phyloP scores from a whole-genome alignment of 2,113 vertebrate genomes.

The Catharus bicknelli region DNA sequence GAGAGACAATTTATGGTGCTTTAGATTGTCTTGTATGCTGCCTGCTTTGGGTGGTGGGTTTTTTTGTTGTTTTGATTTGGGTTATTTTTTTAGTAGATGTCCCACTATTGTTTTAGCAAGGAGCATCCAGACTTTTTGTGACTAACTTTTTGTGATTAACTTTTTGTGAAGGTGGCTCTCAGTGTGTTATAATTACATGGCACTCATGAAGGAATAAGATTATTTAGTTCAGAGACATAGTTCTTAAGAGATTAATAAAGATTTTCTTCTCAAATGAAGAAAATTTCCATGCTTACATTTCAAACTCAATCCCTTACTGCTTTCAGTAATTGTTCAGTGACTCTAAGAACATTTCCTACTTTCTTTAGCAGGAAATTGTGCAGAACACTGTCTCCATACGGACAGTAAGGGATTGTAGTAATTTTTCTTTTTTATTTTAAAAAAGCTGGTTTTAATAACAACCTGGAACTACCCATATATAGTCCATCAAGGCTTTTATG shows the following conservation, averaged over 20 bases:
- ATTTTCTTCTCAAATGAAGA: neutral
- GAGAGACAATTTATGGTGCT: neutral
- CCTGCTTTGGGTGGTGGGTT: neutral
- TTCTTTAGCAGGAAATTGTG: neutral
- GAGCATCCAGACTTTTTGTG: neutral
- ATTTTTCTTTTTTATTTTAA: neutral
- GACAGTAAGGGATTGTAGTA: neutral
- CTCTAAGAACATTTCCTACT: neutral
- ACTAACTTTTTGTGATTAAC: neutral
- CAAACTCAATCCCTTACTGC: neutral
- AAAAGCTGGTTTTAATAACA: conserved; percentile 23
- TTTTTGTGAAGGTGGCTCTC: neutral
- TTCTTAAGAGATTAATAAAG: neutral
- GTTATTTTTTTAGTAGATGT: neutral
- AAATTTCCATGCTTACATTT: neutral
- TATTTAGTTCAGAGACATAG: neutral
- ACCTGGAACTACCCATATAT: conserved; percentile 1
- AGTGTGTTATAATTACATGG: neutral
- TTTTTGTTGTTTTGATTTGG: neutral
- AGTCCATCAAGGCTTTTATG: conserved; percentile 31
- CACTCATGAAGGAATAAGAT: neutral
- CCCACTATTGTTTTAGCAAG: neutral
- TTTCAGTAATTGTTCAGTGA: neutral
- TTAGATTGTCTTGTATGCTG: neutral
- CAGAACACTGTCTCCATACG: neutral